phyloP scores from a whole-genome alignment of 2,113 vertebrate genomes.

The Phylloscopus trochiloides region DNA sequence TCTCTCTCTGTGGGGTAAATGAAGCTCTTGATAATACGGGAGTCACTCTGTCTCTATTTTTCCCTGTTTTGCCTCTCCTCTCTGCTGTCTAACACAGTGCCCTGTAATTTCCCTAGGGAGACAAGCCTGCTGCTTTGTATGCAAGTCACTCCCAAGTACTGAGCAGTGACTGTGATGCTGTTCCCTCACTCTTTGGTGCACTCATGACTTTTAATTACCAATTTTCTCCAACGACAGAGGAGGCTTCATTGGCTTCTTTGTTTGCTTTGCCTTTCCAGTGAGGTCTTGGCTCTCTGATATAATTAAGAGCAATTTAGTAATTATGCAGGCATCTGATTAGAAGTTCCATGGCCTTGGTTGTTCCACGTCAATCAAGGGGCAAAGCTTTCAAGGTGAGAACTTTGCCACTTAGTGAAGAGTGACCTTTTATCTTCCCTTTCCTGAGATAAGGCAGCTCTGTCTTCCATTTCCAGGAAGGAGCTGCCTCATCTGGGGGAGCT shows the following conservation, averaged over 20 bases:
- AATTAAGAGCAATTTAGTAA: conserved; percentile 60
- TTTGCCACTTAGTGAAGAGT: conserved; percentile 26
- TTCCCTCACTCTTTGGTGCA: conserved; percentile 49
- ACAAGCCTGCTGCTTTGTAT: conserved; percentile 21
- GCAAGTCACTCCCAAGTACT: conserved; percentile 22
- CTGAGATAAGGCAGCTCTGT: conserved; percentile 25
- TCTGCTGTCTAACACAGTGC: background rate
- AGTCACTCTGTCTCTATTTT: background rate
- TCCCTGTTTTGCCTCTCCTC: background rate
- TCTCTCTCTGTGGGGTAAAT: background rate
- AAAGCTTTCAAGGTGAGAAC: conserved; percentile 45
- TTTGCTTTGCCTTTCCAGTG: conserved; percentile 60
- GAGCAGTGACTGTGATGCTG: conserved; percentile 22
- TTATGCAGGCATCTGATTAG: conserved; percentile 54
- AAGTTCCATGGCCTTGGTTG: conserved; percentile 42
- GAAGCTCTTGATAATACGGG: background rate
- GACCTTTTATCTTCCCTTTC: conserved; percentile 34
- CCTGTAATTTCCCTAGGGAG: conserved; percentile 27
- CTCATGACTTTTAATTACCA: conserved; percentile 69
- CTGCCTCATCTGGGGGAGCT: conserved; percentile 4
- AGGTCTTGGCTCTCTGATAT: conserved; percentile 44
- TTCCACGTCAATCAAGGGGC: conserved; percentile 33
- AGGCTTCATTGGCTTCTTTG: conserved; percentile 55
- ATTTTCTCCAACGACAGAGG: conserved; percentile 53
- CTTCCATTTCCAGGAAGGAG: conserved; percentile 35